Conservation (phyloP, 2,113 vertebrate species). For the Numida meleagris region DNA sequence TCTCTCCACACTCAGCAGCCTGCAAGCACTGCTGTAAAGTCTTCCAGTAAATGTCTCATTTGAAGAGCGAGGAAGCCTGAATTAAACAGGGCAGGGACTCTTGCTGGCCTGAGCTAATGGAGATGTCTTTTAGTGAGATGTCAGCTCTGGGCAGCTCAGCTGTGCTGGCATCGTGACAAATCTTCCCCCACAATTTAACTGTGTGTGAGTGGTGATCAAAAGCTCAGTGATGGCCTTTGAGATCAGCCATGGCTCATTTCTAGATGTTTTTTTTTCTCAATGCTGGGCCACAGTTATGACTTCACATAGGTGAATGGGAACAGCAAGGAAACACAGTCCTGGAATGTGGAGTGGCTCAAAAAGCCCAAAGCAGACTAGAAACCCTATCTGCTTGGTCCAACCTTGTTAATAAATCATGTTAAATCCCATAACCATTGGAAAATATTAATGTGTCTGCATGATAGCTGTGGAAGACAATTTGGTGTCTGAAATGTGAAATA, state of each 20-base stretch:
- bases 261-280: background rate
- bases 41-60: conserved; percentile 69
- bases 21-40: conserved; percentile 37
- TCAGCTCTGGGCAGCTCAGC: conserved; percentile 49
- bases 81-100: conserved; percentile 67
- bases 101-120: conserved; percentile 45
- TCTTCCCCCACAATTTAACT: background rate
- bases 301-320: background rate
- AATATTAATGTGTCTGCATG: background rate
- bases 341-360: background rate
- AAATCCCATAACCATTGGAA: background rate
- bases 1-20: conserved; percentile 53
- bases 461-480: background rate
- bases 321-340: background rate
- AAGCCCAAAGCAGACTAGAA: background rate
- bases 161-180: conserved; percentile 22
- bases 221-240: background rate
- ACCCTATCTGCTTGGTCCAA: background rate
- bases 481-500: background rate
- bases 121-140: conserved; percentile 63
- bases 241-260: background rate
- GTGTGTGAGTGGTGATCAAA: background rate
- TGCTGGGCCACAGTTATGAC: background rate
- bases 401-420: background rate
- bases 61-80: conserved; percentile 55